phyloP scores from a whole-genome alignment of 1,140 invertebrate species.

The Meloidogyne chitwoodi region DNA sequence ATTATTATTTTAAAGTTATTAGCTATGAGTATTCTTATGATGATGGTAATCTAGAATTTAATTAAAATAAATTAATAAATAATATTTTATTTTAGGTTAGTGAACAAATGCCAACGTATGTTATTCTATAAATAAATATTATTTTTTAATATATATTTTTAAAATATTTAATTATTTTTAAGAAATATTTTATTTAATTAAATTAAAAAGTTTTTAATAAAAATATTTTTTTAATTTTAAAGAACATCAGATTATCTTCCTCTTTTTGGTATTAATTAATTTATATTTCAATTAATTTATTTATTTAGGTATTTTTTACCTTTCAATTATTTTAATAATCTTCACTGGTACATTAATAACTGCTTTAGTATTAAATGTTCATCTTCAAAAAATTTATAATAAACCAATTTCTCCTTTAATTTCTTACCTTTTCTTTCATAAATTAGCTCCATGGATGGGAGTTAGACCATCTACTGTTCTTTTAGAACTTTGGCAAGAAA shows the following conservation, averaged over 20 bases:
- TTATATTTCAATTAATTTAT: not conserved
- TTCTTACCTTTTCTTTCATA: conserved; percentile 54
- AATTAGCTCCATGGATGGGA: conserved; percentile 50
- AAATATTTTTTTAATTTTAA: not conserved
- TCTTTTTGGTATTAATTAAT: conserved; percentile 41
- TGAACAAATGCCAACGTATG: conserved; percentile 39
- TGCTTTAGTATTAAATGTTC: conserved; percentile 58
- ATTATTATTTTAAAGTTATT: conserved; percentile 38
- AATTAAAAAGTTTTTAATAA: too few relatives aligned
- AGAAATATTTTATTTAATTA: too few relatives aligned
- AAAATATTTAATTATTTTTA: too few relatives aligned
- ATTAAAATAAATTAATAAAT: not conserved
- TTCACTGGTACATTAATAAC: conserved; percentile 59
- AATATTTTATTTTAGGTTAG: conserved; percentile 7
- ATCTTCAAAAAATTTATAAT: conserved; percentile 55
- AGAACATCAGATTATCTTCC: conserved; percentile 48
- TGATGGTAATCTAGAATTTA: conserved; percentile 38
- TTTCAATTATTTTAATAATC: conserved; percentile 57
- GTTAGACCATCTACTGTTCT: conserved; percentile 51
- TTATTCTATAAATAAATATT: too few relatives aligned
- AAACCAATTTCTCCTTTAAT: conserved; percentile 54
- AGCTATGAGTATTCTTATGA: conserved; percentile 60
- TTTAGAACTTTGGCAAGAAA: conserved; percentile 55
- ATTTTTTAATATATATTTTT: too few relatives aligned
- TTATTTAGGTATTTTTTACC: conserved; percentile 46